Conservation (phyloP, 2,113 vertebrate genomes). For the Campylomormyrus tamandua region DNA sequence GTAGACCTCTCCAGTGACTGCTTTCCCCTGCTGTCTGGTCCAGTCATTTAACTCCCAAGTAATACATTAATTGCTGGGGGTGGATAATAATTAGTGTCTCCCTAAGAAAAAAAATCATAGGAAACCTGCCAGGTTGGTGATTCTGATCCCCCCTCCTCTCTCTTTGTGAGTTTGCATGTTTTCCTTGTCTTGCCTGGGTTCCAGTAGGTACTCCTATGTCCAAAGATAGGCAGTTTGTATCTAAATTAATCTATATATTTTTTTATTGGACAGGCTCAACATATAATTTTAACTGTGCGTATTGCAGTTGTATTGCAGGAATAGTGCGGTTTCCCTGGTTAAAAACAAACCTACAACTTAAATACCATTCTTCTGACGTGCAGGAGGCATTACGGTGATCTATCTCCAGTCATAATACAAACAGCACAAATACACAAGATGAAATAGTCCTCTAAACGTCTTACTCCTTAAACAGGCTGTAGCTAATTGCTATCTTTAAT, state of each 20-base stretch:
- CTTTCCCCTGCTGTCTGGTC: not conserved
- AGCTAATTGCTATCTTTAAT: not conserved
- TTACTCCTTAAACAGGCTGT: not conserved
- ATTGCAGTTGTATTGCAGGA: not conserved
- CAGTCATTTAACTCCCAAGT: not conserved
- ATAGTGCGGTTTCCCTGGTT: not conserved
- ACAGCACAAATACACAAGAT: not conserved
- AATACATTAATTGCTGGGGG: not conserved
- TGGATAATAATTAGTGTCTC: not conserved
- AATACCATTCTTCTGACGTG: not conserved
- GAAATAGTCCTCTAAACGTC: not conserved
- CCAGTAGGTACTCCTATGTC: not conserved
- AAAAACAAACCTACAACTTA: not conserved
- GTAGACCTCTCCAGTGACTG: not conserved
- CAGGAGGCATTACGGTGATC: not conserved
- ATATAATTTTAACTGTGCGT: not conserved
- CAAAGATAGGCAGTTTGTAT: not conserved
- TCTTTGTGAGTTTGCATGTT: not conserved
- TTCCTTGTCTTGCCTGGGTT: not conserved
- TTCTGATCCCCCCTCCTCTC: not conserved
- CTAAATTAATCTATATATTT: not conserved
- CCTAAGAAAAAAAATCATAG: not conserved
- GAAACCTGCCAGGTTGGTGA: not conserved
- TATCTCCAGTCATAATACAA: not conserved
- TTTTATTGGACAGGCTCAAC: not conserved